phyloP scores from a whole-genome alignment of 2,888 invertebrate species.

The Pammene aurita region DNA sequence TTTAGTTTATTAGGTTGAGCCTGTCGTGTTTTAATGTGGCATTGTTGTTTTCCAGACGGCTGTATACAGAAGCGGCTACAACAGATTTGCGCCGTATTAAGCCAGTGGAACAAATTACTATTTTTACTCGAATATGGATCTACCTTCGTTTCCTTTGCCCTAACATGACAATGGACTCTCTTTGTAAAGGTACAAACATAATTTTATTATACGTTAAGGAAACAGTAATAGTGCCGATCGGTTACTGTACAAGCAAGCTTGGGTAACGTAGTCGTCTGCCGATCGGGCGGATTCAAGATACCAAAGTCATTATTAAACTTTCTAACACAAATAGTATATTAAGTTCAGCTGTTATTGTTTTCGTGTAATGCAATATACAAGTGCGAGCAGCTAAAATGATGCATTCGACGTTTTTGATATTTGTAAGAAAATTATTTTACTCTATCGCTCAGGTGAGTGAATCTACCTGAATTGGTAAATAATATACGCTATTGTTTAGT shows the following conservation, averaged over 20 bases:
- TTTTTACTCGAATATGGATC: conserved; percentile 76
- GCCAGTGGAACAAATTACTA: conserved; percentile 73
- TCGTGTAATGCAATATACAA: conserved; percentile 77
- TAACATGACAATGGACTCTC: conserved; percentile 83
- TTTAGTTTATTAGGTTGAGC: not conserved
- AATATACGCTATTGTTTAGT: conserved; percentile 59
- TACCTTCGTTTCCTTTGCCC: conserved; percentile 72
- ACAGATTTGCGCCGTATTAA: conserved; percentile 96
- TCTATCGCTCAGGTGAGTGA: conserved; percentile 55
- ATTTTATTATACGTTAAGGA: conserved; percentile 69
- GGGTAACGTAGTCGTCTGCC: conserved; percentile 53
- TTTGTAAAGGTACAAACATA: conserved; percentile 82
- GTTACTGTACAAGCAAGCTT: conserved; percentile 72
- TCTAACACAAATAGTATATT: conserved; percentile 76
- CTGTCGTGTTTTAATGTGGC: conserved; percentile 53
- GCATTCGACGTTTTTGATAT: conserved; percentile 69
- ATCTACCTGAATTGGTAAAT: conserved; percentile 52
- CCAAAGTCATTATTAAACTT: conserved; percentile 79
- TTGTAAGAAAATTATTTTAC: conserved; percentile 64
- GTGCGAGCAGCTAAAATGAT: conserved; percentile 79
- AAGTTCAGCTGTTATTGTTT: conserved; percentile 72
- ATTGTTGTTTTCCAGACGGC: conserved; percentile 86
- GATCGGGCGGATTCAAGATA: conserved; percentile 56
- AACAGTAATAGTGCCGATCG: conserved; percentile 74
- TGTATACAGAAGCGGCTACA: conserved; percentile 96